These are phyloP conservation scores for Carettochelys insculpta DNA, from an alignment of 2,113 vertebrate species.

Conservation along the genomic window DNA sequence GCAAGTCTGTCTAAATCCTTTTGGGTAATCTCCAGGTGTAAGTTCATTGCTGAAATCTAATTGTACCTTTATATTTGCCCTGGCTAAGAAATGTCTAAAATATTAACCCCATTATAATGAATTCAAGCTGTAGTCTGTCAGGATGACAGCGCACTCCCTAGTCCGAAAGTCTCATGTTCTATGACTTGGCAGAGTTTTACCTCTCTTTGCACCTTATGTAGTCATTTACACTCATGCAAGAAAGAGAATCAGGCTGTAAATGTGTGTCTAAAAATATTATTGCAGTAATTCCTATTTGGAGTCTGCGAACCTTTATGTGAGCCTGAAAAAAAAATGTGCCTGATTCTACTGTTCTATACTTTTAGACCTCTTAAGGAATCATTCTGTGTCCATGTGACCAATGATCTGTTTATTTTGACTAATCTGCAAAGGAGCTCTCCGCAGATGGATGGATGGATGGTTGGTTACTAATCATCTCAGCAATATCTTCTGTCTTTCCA, in stretches of 20 bases:
- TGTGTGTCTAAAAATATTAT: background rate
- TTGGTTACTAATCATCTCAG: too few relatives aligned
- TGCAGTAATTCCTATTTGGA: background rate
- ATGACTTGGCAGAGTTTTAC: background rate
- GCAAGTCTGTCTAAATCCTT: background rate
- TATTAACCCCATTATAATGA: background rate
- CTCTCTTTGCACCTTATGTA: background rate
- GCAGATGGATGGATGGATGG: too few relatives aligned
- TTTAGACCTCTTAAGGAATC: background rate
- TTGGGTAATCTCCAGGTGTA: background rate
- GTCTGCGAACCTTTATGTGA: background rate
- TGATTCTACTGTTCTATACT: background rate
- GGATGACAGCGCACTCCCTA: background rate
- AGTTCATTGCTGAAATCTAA: background rate
- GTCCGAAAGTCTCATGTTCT: background rate
- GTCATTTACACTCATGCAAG: background rate
- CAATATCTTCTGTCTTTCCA: too few relatives aligned
- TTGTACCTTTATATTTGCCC: background rate
- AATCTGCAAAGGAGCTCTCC: too few relatives aligned
- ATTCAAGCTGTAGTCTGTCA: background rate
- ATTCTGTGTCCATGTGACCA: background rate
- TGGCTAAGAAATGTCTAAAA: background rate
- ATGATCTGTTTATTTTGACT: too few relatives aligned
- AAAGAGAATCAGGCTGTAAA: background rate
- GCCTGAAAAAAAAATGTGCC: background rate